phyloP scores from a whole-genome alignment of 2,888 invertebrate genomes.

The Mellilla xanthometata region DNA sequence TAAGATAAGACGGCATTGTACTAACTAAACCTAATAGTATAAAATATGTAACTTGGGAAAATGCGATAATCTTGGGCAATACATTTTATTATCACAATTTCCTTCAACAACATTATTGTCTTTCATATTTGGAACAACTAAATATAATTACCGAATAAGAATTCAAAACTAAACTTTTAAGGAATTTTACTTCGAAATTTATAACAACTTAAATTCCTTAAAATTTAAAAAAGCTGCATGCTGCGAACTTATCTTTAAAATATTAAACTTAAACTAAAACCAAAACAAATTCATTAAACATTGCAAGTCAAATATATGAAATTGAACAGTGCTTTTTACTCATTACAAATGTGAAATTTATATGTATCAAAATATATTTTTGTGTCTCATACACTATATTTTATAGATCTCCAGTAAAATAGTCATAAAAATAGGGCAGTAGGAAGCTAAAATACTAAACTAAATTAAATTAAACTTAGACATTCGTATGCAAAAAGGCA shows the following conservation, averaged over 20 bases:
- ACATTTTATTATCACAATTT: constrained; percentile 32
- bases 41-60: constrained; percentile 25
- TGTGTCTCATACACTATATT: too few relatives aligned
- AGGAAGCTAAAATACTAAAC: constrained; percentile 30
- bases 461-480: too few relatives aligned
- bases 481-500: too few relatives aligned
- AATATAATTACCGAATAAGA: too few relatives aligned
- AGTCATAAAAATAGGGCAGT: constrained; percentile 22
- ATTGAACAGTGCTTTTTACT: too few relatives aligned
- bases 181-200: constrained; percentile 1
- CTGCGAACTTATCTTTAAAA: neutral
- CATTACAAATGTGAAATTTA: too few relatives aligned
- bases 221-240: neutral
- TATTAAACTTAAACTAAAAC: neutral
- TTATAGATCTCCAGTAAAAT: too few relatives aligned
- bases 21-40: constrained; percentile 28
- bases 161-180: neutral
- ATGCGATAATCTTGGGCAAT: constrained; percentile 40
- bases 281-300: too few relatives aligned
- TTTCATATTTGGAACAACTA: too few relatives aligned
- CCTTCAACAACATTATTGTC: constrained; percentile 30
- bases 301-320: too few relatives aligned
- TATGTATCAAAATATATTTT: too few relatives aligned
- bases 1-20: constrained; percentile 26
- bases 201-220: constrained; percentile 3